phyloP scores from a whole-genome alignment of 2,797 vertebrate genomes.

The Phyllotis vaccarum region DNA sequence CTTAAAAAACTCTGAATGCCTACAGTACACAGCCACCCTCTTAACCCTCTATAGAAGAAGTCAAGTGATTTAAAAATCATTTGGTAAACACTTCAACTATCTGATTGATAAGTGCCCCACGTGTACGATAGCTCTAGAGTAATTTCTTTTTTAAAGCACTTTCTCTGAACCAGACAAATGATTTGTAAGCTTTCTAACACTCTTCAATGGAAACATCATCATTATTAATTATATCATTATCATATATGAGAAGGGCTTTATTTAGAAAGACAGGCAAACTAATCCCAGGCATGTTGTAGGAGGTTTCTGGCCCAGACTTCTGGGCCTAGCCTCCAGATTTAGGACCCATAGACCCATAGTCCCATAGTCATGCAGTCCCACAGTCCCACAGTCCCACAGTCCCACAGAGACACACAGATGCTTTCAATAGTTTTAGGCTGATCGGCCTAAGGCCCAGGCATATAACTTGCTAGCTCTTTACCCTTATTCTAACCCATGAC shows the following conservation, averaged over 20 bases:
- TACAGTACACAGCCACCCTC: not conserved
- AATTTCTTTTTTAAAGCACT: not conserved
- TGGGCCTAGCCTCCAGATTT: no score
- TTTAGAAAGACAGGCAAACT: slow-evolving; percentile 27
- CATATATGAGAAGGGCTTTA: not conserved
- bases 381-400: no score
- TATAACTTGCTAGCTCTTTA: no score
- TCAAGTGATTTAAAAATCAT: not conserved
- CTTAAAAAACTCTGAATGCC: not conserved
- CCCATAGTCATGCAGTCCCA: no score
- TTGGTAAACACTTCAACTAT: not conserved
- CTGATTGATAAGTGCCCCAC: not conserved
- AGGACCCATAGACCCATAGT: no score
- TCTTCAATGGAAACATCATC: not conserved
- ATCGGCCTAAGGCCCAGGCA: no score
- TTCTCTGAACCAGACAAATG: not conserved
- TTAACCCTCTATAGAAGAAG: not conserved
- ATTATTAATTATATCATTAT: not conserved
- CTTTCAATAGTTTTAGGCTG: no score
- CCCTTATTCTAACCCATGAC: no score
- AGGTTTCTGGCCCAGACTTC: no score
- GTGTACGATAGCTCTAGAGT: not conserved
- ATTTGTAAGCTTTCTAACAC: not conserved
- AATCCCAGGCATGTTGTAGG: not conserved
- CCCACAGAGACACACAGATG: no score